Evolutionary conservation across 1,140 invertebrate genomes (phyloP).

Genomic region (Pachyrhynchus sulphureomaculatus): DNA sequence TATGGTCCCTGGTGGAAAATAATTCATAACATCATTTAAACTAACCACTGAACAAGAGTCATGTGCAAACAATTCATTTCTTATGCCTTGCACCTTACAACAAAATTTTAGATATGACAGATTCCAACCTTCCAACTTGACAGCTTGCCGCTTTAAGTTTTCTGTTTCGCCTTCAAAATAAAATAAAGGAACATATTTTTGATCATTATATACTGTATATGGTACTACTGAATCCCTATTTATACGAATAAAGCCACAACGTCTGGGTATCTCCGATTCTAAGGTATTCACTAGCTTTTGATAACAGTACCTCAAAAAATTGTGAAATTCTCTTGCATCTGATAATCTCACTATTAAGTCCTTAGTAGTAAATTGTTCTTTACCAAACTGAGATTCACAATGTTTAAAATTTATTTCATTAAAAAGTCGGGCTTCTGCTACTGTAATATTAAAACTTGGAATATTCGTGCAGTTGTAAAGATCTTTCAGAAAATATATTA

Average conservation of each 20-base stretch:
- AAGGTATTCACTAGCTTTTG: slow-evolving; percentile 70
- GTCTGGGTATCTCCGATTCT: slow-evolving; percentile 68
- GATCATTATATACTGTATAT: slow-evolving; percentile 79
- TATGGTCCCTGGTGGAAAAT: slow-evolving; percentile 82
- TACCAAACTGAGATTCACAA: slow-evolving; percentile 86
- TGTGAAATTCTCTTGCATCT: slow-evolving; percentile 88
- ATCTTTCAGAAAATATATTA: slow-evolving; percentile 77
- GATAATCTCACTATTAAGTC: slow-evolving; percentile 85
- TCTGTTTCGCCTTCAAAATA: slow-evolving; percentile 92
- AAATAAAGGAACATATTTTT: slow-evolving; percentile 90
- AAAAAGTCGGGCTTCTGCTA: slow-evolving; percentile 82
- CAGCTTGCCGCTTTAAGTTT: slow-evolving; percentile 81
- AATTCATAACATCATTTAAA: slow-evolving; percentile 85
- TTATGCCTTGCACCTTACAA: slow-evolving; percentile 89
- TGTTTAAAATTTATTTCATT: slow-evolving; percentile 93
- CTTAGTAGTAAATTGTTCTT: slow-evolving; percentile 83
- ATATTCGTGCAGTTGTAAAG: slow-evolving; percentile 88
- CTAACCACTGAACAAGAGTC: slow-evolving; percentile 87
- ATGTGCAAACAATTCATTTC: slow-evolving; percentile 86
- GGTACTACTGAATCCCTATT: slow-evolving; percentile 93
- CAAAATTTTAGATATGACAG: slow-evolving; percentile 90
- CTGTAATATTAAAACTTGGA: slow-evolving; percentile 89
- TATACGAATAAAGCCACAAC: slow-evolving; percentile 91
- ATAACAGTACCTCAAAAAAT: slow-evolving; percentile 85
- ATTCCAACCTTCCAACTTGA: slow-evolving; percentile 86